Base-by-base conservation (phyloP, 2,797 vertebrate genomes). In the Bovichtus diacanthus region DNA sequence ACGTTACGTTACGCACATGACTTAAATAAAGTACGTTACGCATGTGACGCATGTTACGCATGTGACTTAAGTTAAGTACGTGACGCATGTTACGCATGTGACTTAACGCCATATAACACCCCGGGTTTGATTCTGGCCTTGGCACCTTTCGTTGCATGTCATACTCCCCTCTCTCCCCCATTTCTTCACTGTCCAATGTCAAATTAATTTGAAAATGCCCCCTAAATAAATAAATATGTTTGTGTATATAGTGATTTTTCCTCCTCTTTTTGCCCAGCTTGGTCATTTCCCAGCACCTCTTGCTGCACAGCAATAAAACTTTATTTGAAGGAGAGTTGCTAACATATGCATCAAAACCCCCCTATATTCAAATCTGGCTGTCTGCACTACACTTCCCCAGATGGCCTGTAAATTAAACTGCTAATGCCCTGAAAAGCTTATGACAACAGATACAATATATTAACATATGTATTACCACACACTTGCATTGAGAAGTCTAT, bases 351-450 rank as follows among this genome's bases (percentile, higher is more conserved):
- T 87, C 54, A 76, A 73, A 65, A 38, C 12, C 29, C 39, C 39
- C 50, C 69, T 60, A 61, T 72, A 78, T 56, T 70, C 21, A 75
- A 75, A 85, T 84, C 50, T 65, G 34, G 19, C 54, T 53, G 60
- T 84, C 51, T 73, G 47, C 44, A 58, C 64, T 65, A 55, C 59
- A 67, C 68, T 78, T 54, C 63, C 71, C 74, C 78, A 81, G 73
- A 82, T 87, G 86, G 74, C 51, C 65, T 19, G 16, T 84, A 83
- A 76, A 90, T 80, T 82, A 53, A 85, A 81, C 72, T 21, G 80
- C 68, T 78, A 73, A 83, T 77, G 66, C 51, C 41, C 71, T n/a
- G 27, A 78, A 74, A 76, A 64, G 60, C 51, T 54, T 67, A 70
- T 76, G 68, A 83, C 65, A 86, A 81, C 74, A 73, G 36, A 72